phyloP scores from a whole-genome alignment of 2,797 vertebrate genomes.

The Betta splendens region DNA sequence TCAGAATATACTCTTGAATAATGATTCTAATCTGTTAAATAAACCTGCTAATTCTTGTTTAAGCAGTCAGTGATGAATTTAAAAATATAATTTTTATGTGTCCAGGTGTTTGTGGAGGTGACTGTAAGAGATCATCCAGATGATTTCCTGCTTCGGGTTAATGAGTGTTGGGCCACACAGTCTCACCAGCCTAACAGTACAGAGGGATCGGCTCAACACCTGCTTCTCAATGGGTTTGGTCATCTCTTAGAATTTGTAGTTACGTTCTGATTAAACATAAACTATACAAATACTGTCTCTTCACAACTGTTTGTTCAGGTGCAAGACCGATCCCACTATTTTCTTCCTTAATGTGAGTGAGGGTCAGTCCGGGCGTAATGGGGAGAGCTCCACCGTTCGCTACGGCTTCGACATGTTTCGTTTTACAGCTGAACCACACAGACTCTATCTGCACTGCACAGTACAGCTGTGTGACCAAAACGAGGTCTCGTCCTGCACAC shows the following conservation, averaged over 20 bases:
- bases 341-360: conserved; percentile 53
- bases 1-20: too few species aligned
- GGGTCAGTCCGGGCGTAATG: conserved; percentile 43
- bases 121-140: conserved; percentile 66
- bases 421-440: conserved; percentile 60
- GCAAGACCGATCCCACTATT: conserved; percentile 69
- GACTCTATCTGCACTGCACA: conserved; percentile 81
- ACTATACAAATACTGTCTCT: background rate
- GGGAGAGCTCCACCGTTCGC: conserved; percentile 57
- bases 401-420: conserved; percentile 83
- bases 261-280: background rate
- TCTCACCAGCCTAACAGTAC: conserved; percentile 47
- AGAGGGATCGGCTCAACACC: conserved; percentile 51
- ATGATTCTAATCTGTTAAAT: too few species aligned
- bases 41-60: too few species aligned
- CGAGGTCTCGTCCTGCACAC: conserved; percentile 65
- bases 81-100: background rate
- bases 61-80: background rate
- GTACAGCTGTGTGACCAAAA: conserved; percentile 77
- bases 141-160: conserved; percentile 74
- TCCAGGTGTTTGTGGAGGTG: conserved; percentile 77
- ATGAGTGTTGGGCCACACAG: conserved; percentile 80
- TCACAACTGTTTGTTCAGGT: conserved; percentile 55
- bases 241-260: accelerated
- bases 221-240: conserved; percentile 74